Evolutionary conservation across 1,140 invertebrate species (phyloP).

Genomic region (Cotesia vestalis): DNA sequence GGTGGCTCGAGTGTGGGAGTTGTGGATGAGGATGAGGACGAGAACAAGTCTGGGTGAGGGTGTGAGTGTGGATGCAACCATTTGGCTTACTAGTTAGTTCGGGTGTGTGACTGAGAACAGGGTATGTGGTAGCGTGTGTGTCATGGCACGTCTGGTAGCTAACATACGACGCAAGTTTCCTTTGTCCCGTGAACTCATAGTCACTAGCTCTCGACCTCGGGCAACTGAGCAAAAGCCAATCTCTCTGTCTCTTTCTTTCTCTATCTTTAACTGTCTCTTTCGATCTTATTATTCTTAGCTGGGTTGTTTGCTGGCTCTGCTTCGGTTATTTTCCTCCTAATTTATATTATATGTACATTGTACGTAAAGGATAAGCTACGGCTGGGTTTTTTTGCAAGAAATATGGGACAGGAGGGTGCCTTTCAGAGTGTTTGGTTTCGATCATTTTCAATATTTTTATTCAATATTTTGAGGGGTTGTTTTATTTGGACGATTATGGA

Average conservation of each 20-base stretch:
- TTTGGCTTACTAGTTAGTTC: background rate
- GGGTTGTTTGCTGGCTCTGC: background rate
- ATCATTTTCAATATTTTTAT: too few species aligned
- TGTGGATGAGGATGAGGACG: too few species aligned
- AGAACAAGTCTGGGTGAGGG: background rate
- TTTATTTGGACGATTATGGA: too few species aligned
- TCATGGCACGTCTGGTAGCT: slow-evolving; percentile 49
- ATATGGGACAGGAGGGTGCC: too few species aligned
- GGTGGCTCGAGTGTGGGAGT: background rate
- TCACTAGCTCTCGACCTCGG: slow-evolving; percentile 25
- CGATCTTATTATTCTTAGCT: background rate
- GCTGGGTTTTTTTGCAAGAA: too few species aligned
- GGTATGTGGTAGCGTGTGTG: slow-evolving; percentile 41
- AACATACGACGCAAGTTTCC: slow-evolving; percentile 57
- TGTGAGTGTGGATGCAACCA: background rate
- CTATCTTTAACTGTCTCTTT: background rate
- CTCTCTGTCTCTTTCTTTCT: background rate
- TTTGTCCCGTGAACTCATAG: slow-evolving; percentile 51
- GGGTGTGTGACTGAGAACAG: background rate
- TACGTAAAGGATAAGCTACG: too few species aligned
- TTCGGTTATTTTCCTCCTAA: background rate
- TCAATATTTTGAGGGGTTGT: too few species aligned
- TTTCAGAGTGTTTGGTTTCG: too few species aligned
- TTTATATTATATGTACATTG: too few species aligned
- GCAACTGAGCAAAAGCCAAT: slow-evolving; percentile 34